Base-by-base conservation (phyloP, 2,888 invertebrate genomes). In the Eudasyphora cyanicolor region DNA sequence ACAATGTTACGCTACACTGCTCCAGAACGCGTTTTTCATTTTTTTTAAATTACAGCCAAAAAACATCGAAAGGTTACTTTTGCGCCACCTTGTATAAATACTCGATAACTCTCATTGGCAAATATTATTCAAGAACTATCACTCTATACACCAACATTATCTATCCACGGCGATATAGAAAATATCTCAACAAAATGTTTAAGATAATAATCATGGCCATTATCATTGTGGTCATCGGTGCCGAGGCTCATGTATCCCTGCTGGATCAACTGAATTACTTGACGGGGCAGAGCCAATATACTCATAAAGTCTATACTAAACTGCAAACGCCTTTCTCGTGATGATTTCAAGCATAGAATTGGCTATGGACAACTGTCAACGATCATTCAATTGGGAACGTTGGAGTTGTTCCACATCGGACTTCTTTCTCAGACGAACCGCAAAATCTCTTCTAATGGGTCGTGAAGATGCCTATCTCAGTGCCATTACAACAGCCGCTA, bases 401-500 rank as follows among this genome's bases (percentile, higher is more conserved):
- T 95, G 95, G 95, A 94, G 94, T 86, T 95, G 95, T 86, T 94
- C 94, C 0, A 91, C 91, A 54, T 87, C 87, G 0, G 92, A 93
- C 92, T 94, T 91, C 87, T 89, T 88, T 85, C 88, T 92, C 90
- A 91, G 91, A 51, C 86, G 86, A 38, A 45, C 71, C 3, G 75
- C 86, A 0, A 82, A 84, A 0, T 76, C 82, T 42, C 70, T 70
- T 0, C 21, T 81, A 0, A 76, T 88, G 45, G 89, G 91, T 76
- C 88, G 90, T 74, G 95, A 95, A 89, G 92, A 93, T 75, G 93
- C 94, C 0, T 94, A 93, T 87, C 92, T 93, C 1, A 92, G 93
- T 42, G 93, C 94, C 3, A 92, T 95, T 7, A 89, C 93, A 8
- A 92, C 94, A 70, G 94, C 94, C 0, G 93, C 94, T 0, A 91